A percentile compares a stretch with the other conserved stretches of the same genome.
These are phyloP conservation scores for Ectemnius cavifrons DNA, from an alignment of 2,888 invertebrate species.

Conservation along the genomic window DNA sequence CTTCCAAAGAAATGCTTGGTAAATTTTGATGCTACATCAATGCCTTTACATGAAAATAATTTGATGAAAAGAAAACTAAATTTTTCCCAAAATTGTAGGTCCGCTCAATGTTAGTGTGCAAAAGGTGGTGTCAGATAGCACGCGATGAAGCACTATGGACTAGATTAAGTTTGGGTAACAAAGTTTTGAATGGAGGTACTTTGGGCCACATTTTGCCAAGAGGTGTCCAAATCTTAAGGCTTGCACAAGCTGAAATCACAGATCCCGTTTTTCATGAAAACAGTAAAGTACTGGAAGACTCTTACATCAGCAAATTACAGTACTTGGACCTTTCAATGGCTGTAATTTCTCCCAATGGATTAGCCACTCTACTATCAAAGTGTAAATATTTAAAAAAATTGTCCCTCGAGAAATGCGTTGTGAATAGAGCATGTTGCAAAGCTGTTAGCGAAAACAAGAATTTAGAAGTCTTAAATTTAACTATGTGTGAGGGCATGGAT, in stretches of 20 bases:
- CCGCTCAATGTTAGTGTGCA: constrained; percentile 80
- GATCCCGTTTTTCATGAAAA: constrained; percentile 79
- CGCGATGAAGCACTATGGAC: constrained; percentile 93
- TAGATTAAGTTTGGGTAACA: constrained; percentile 88
- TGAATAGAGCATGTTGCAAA: constrained; percentile 83
- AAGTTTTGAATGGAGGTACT: constrained; percentile 83
- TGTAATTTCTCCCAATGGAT: constrained; percentile 80
- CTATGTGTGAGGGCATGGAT: constrained; percentile 88
- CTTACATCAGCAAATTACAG: constrained; percentile 82
- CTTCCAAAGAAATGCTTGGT: constrained; percentile 89
- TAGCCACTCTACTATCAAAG: constrained; percentile 82
- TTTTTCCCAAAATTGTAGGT: constrained; percentile 60
- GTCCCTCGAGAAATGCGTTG: constrained; percentile 88
- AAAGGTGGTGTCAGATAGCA: constrained; percentile 87
- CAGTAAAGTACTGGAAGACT: constrained; percentile 71
- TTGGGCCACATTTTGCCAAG: constrained; percentile 87
- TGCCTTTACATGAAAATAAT: too few relatives aligned
- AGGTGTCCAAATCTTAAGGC: constrained; percentile 87
- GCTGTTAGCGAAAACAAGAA: constrained; percentile 84
- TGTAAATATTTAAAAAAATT: constrained; percentile 88
- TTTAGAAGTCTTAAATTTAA: constrained; percentile 89
- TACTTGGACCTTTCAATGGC: constrained; percentile 93
- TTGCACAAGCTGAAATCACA: constrained; percentile 88
- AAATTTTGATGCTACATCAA: constrained; percentile 67
- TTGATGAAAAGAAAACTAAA: too few relatives aligned